These are phyloP conservation scores for Hippocampus guttulatus DNA, from an alignment of 2,113 vertebrate genomes.

Conservation along the genomic window DNA sequence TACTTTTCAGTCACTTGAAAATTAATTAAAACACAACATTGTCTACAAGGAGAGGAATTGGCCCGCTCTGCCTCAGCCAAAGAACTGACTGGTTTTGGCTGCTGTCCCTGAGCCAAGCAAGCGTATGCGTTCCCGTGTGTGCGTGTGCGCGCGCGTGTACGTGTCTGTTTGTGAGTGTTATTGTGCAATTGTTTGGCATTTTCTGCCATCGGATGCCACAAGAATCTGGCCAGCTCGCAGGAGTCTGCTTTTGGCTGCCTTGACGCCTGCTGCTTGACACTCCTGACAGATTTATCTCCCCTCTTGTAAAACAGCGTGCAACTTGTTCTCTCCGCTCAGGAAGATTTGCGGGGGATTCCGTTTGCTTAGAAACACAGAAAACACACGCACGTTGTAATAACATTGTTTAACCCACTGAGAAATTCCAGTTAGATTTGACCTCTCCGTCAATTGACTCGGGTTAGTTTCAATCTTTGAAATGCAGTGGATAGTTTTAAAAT, in stretches of 20 bases:
- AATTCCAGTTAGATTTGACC: no score
- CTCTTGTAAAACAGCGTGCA: conserved; percentile 63
- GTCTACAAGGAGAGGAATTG: conserved; percentile 26
- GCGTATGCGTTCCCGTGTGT: conserved; percentile 24
- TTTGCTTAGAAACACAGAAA: conserved; percentile 38
- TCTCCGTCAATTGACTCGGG: no score
- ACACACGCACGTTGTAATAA: conserved; percentile 17
- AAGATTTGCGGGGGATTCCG: conserved; percentile 44
- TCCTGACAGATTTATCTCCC: conserved; percentile 50
- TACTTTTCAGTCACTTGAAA: conserved; percentile 14
- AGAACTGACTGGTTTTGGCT: conserved; percentile 43
- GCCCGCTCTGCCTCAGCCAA: conserved; percentile 37
- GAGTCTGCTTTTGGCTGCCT: conserved; percentile 49
- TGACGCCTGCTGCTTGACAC: conserved; percentile 57
- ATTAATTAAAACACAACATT: conserved; percentile 54
- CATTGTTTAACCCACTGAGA: neutral
- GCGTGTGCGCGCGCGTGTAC: neutral
- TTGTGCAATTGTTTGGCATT: conserved; percentile 53
- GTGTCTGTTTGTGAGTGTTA: conserved; percentile 17
- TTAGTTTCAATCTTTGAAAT: no score
- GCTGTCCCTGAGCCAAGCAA: conserved; percentile 35
- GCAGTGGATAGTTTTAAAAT: no score
- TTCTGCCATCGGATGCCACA: conserved; percentile 51
- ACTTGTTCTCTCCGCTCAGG: conserved; percentile 59
- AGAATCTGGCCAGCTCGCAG: conserved; percentile 52